A percentile compares a stretch with the other conserved stretches of the same genome.
phyloP scores from a whole-genome alignment of 2,888 invertebrate genomes.

The Sarcophaga rosellei region DNA sequence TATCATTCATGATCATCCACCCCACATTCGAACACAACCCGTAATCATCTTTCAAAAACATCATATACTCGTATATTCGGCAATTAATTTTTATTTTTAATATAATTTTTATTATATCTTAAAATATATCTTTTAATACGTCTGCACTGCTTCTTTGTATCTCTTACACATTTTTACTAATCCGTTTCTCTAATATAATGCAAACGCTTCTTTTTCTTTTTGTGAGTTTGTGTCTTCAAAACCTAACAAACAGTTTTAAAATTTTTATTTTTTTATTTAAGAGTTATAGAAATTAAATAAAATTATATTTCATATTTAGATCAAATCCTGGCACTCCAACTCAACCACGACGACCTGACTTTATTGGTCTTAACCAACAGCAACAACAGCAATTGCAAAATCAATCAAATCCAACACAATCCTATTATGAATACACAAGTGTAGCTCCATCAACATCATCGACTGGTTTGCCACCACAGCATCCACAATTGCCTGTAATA shows the following conservation, averaged over 20 bases:
- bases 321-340: slow-evolving; percentile 96
- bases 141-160: slow-evolving; percentile 27
- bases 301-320: slow-evolving; percentile 82
- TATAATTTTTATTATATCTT: background rate
- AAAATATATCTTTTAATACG: background rate
- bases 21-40: background rate
- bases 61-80: background rate
- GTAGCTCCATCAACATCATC: slow-evolving; percentile 56
- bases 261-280: background rate
- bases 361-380: slow-evolving; percentile 86
- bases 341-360: slow-evolving; percentile 93
- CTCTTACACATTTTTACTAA: slow-evolving; percentile 17
- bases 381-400: slow-evolving; percentile 76
- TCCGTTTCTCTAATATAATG: background rate
- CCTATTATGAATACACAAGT: slow-evolving; percentile 80
- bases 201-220: slow-evolving; percentile 37
- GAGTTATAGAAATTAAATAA: background rate
- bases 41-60: background rate
- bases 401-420: slow-evolving; percentile 76
- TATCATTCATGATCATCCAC: background rate
- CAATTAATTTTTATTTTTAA: background rate
- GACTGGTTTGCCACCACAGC: slow-evolving; percentile 79
- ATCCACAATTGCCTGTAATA: slow-evolving; percentile 80
- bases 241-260: slow-evolving; percentile 16
- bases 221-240: slow-evolving; percentile 33